Evolutionary conservation across 2,113 vertebrate genomes (phyloP).

Genomic region (Chlamydotis undulata): DNA sequence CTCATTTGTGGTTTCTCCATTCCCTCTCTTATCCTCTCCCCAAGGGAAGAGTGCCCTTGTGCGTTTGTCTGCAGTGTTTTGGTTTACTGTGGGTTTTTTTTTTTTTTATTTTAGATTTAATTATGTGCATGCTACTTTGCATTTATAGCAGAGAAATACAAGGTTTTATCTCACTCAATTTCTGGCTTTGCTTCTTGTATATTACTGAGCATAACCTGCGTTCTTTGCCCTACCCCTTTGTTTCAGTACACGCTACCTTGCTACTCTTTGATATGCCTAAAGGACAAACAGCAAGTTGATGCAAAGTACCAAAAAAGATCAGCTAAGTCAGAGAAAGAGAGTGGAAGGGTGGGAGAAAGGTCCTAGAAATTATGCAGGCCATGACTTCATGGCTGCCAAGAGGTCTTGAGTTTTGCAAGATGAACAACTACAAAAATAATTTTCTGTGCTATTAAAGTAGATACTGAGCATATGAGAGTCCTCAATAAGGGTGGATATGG

Average conservation of each 20-base stretch:
- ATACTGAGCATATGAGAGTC: not conserved
- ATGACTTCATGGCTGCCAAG: slow-evolving; percentile 44
- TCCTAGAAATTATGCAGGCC: not conserved
- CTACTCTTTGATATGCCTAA: not conserved
- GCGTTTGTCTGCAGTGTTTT: not conserved
- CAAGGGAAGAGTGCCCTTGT: not conserved
- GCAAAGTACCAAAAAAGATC: not conserved
- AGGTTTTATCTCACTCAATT: not conserved
- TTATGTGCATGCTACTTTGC: not conserved
- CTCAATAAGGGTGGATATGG: not conserved
- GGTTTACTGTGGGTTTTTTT: not conserved
- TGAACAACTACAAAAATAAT: slow-evolving; percentile 1
- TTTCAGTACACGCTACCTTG: not conserved
- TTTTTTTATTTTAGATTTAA: not conserved
- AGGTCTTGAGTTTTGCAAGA: slow-evolving; percentile 26
- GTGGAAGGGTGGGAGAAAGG: not conserved
- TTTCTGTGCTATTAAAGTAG: slow-evolving; percentile 21
- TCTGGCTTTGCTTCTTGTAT: not conserved
- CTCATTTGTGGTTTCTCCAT: slow-evolving; percentile 46
- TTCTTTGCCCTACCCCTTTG: not conserved
- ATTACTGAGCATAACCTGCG: not conserved
- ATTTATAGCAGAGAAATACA: not conserved
- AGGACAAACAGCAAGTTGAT: slow-evolving; percentile 15
- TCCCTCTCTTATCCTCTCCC: slow-evolving; percentile 31
- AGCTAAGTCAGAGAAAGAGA: not conserved